Evolutionary conservation across 2,797 vertebrate species (phyloP).

Genomic region (Scolopax bukidnonensis): DNA sequence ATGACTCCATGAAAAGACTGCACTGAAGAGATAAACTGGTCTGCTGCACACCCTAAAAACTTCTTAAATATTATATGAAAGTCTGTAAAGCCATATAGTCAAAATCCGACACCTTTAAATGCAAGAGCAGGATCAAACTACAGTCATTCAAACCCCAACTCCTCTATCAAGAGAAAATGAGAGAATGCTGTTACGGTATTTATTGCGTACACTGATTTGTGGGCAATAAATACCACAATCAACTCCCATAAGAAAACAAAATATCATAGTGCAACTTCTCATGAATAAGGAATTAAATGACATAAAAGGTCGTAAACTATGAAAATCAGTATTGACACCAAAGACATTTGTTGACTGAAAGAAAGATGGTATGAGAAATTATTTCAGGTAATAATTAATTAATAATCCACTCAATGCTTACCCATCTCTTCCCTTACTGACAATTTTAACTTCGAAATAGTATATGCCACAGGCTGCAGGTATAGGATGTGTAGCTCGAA

Average conservation of each 20-base stretch:
- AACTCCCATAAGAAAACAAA: not conserved
- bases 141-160: not conserved
- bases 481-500: slow-evolving; percentile 96
- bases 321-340: not conserved
- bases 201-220: not conserved
- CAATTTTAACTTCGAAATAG: slow-evolving; percentile 99
- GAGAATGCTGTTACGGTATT: not conserved
- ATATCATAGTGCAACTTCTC: not conserved
- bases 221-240: not conserved
- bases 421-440: slow-evolving; percentile 99
- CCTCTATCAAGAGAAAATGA: not conserved
- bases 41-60: not conserved
- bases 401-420: slow-evolving; percentile 75
- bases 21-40: not conserved
- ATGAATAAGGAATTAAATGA: not conserved
- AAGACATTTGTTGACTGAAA: not conserved
- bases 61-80: not conserved
- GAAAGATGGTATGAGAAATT: not conserved
- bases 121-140: not conserved
- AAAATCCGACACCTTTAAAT: not conserved
- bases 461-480: slow-evolving; percentile 98
- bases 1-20: not conserved
- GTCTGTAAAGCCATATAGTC: not conserved
- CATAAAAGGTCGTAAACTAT: not conserved
- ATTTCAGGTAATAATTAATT: not conserved